Percentiles rank a stretch among this genome's conserved stretches.
These are phyloP conservation scores for Propithecus coquereli DNA, from an alignment of 2,113 vertebrate genomes.

Conservation along the genomic window DNA sequence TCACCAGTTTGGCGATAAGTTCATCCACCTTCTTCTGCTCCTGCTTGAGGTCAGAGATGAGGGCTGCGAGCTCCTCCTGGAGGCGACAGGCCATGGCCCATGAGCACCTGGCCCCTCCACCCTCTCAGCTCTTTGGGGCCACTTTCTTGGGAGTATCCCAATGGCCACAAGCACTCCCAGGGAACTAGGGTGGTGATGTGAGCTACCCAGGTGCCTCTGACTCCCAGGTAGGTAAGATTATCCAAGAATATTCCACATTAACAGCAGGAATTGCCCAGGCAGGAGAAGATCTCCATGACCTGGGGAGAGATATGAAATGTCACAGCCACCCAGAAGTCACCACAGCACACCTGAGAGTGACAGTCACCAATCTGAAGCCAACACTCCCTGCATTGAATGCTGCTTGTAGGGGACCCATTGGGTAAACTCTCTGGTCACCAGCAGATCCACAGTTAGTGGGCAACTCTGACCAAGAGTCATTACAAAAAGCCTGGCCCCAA, in stretches of 20 bases:
- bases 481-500: background rate
- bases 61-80: conserved; percentile 87
- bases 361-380: too few relatives aligned
- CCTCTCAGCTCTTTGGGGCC: background rate
- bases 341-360: too few relatives aligned
- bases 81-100: background rate
- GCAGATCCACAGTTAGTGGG: background rate
- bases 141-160: background rate
- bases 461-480: background rate
- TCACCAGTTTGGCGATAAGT: conserved; percentile 85
- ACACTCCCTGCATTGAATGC: background rate
- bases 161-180: background rate
- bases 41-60: conserved; percentile 82
- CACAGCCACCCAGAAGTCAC: background rate
- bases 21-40: conserved; percentile 84
- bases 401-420: background rate
- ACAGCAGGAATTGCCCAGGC: background rate
- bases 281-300: background rate
- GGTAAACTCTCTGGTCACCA: background rate
- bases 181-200: background rate
- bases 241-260: background rate
- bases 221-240: background rate
- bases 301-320: rapidly evolving
- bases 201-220: background rate
- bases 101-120: background rate